A percentile compares a stretch with the other conserved stretches of the same genome.
phyloP scores from a whole-genome alignment of 2,113 vertebrate genomes.

The Columba janthina region DNA sequence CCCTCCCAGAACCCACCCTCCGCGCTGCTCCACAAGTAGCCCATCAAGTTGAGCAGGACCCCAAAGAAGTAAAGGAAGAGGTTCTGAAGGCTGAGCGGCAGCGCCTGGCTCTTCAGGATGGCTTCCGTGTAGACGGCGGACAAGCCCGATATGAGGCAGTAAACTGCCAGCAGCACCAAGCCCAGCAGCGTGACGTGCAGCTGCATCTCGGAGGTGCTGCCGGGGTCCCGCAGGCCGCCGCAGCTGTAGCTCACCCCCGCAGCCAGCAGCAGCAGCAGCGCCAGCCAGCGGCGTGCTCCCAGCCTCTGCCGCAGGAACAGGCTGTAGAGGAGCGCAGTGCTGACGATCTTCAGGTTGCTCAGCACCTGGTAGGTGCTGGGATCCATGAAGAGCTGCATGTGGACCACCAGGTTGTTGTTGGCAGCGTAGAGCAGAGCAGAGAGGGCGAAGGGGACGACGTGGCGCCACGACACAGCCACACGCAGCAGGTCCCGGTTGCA shows the following conservation, averaged over 20 bases:
- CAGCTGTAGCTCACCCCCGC: constrained; percentile 85
- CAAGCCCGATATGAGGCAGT: constrained; percentile 87
- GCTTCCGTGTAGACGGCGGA: constrained; percentile 90
- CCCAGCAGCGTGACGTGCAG: constrained; percentile 83
- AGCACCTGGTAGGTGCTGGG: constrained; percentile 94
- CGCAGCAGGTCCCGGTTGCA: not conserved
- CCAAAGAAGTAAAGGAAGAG: constrained; percentile 91
- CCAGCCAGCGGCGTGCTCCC: constrained; percentile 75
- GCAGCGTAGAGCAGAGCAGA: constrained; percentile 90
- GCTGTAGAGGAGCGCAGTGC: constrained; percentile 88
- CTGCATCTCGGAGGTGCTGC: not conserved
- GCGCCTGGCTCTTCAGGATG: constrained; percentile 84
- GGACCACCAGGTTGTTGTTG: constrained; percentile 94
- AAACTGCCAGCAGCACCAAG: constrained; percentile 80
- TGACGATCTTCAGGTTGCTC: constrained; percentile 91
- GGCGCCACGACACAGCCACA: constrained; percentile 7
- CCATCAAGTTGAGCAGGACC: constrained; percentile 80
- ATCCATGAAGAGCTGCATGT: constrained; percentile 94
- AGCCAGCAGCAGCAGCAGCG: constrained; percentile 81
- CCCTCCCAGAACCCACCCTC: constrained; percentile 80
- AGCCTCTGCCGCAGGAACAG: constrained; percentile 82
- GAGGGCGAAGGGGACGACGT: constrained; percentile 80
- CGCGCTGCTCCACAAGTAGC: constrained; percentile 67
- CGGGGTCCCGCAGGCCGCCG: constrained; percentile 73
- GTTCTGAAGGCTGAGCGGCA: constrained; percentile 92